Conservation (phyloP, 2,797 vertebrate genomes). For the Coranthus polyacanthus region DNA sequence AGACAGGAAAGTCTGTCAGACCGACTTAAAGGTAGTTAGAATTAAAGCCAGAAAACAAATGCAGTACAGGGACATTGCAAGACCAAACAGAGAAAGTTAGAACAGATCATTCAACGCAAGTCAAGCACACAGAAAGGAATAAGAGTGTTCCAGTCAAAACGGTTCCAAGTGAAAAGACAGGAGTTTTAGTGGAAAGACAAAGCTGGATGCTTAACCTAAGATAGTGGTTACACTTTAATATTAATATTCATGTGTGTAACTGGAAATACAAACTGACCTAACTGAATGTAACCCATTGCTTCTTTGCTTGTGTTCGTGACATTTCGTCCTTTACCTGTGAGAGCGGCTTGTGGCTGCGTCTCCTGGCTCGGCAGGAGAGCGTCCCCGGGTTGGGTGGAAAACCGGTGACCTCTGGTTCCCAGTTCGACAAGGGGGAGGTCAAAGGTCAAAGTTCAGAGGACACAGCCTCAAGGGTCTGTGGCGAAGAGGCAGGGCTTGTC, state of each 20-base stretch:
- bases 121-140: constrained; percentile 35
- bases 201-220: not conserved
- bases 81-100: constrained; percentile 32
- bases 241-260: not conserved
- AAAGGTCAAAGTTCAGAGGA: constrained; percentile 87
- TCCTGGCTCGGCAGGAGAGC: constrained; percentile 85
- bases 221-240: not conserved
- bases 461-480: constrained; percentile 91
- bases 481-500: constrained; percentile 90
- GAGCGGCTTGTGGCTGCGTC: constrained; percentile 85
- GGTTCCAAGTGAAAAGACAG: constrained; percentile 27
- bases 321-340: constrained; percentile 86
- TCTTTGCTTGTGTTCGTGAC: not conserved
- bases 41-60: constrained; percentile 35
- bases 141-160: constrained; percentile 10
- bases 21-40: constrained; percentile 57
- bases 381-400: constrained; percentile 87
- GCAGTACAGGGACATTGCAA: constrained; percentile 14
- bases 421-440: constrained; percentile 85
- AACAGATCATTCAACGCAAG: constrained; percentile 38
- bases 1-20: constrained; percentile 80
- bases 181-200: constrained; percentile 30
- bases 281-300: too few relatives aligned
- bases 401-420: constrained; percentile 87
- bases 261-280: too few relatives aligned